Base-by-base conservation (phyloP, 2,888 invertebrate genomes). In the Hipparchia semele region DNA sequence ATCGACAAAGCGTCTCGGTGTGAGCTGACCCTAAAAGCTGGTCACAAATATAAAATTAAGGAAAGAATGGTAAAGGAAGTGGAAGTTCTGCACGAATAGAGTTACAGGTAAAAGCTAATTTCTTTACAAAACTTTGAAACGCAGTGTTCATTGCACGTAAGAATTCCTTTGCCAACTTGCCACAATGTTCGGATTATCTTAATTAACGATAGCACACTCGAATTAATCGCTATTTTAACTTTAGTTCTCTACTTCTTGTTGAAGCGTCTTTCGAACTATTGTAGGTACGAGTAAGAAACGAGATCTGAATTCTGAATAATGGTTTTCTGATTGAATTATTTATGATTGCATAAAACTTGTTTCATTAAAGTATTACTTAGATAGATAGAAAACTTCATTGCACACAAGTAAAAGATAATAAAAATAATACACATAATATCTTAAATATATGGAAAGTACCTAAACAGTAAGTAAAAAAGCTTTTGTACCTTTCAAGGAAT, bases 151-250 rank as follows among this genome's bases (percentile, higher is more conserved):
- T 76, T 73, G 71, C 39, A 73, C 66, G 73, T 75, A 73, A 70
- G 62, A 75, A 73, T 73, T 77, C 73, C 72, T 75, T 73, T 33
- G 70, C 74, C 72, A 76, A 76, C 75, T 78, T 71, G 70, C 73
- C 70, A 71, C 74, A 75, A 64, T 78, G 73, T 64, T 73, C 64
- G 76, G 70, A 78, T 80, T 77, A 77, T 80, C 79, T 80, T 80
- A 77, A 80, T 79, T 76, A 80, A 74, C 76, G 77, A 76, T 39
- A 72, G 72, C 75, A 72, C 73, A 73, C 77, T 80, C 75, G 74
- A 75, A 77, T 79, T 78, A 78, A 76, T 78, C 71, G 73, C 71
- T 76, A 62, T 79, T 80, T 78, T 70, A 75, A 78, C 75, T 79
- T 76, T 64, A 65, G 51, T 49, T 39, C 58, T 65, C 65, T 9